Evolutionary conservation across 2,888 invertebrate species (phyloP), one percentile per base, ranked within the genome.

Genomic region (Mythimna albipuncta): DNA sequence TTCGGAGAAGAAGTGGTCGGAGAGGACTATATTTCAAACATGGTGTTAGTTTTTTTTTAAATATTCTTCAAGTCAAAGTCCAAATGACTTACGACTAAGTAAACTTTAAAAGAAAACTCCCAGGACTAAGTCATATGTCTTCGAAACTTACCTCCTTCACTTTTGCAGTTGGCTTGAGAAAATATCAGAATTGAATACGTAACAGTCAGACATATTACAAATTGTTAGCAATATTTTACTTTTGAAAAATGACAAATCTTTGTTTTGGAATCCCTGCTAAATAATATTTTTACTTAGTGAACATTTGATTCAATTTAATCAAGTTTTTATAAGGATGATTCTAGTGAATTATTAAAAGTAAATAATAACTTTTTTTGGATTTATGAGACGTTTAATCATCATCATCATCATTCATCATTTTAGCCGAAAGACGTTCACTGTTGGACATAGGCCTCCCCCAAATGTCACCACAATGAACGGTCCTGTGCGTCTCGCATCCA

Each of bases 131-230:
- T 57, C 47, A 75, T 32, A 52, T 58, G n/a, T 38, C 44, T 76
- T 67, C 55, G 16, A 50, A 54, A 69, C 11, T 68, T 59, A 21
- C 38, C 11, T 52, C 7, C 26, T 59, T 47, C 10, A 59, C 11
- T 74, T 68, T 74, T 38, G 26, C 21, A 65, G 66, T 35, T 32
- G n/a, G 75, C 26, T 52, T 73, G 35, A 38, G 50, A 26, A 75
- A 65, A 73, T 11, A 26, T 44, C 2, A n/a, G 16, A 73, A 35
- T 66, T 58, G 50, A 76, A 75, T 58, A 41, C 32, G 32, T 65
- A 35, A 41, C 32, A 52, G 57, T n/a, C 41, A 26, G 35, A 19
- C 66, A 76, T 47, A 59, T 2, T 26, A 35, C 32, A 32, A 32
- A 63, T 57, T 19, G n/a, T 6, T 13, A 55, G n/a, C 16, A 62